Evolutionary conservation across 2,888 invertebrate species (phyloP).

Genomic region (Tachina fera): DNA sequence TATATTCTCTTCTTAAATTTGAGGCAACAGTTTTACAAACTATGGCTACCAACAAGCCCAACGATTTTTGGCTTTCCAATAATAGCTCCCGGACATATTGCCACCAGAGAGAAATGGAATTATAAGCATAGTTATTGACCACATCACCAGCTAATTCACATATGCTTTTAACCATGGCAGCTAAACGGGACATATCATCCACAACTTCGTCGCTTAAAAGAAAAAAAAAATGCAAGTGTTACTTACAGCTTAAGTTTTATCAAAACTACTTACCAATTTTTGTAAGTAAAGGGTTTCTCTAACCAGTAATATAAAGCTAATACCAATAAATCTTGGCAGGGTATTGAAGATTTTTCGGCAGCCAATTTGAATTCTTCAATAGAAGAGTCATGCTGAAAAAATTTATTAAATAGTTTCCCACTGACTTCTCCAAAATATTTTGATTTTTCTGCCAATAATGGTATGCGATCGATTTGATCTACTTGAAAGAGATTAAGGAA

Average conservation of each 20-base stretch:
- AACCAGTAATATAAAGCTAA: slow-evolving; percentile 89
- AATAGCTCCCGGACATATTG: slow-evolving; percentile 88
- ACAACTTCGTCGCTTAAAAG: slow-evolving; percentile 80
- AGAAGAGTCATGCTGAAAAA: slow-evolving; percentile 80
- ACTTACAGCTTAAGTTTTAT: background rate
- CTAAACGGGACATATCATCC: slow-evolving; percentile 87
- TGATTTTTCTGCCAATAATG: slow-evolving; percentile 81
- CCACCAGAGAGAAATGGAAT: slow-evolving; percentile 92
- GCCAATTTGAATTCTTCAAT: slow-evolving; percentile 81
- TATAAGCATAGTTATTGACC: slow-evolving; percentile 85
- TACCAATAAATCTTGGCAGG: slow-evolving; percentile 87
- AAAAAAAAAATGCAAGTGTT: background rate
- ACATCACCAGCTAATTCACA: slow-evolving; percentile 86
- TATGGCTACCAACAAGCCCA: slow-evolving; percentile 92
- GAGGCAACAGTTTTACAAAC: slow-evolving; percentile 90
- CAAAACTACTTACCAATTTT: slow-evolving; percentile 76
- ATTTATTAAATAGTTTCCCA: slow-evolving; percentile 77
- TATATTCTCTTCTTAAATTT: slow-evolving; percentile 75
- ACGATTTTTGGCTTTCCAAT: slow-evolving; percentile 88
- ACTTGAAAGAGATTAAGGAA: slow-evolving; percentile 79
- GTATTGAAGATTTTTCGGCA: slow-evolving; percentile 75
- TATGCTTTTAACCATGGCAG: slow-evolving; percentile 86
- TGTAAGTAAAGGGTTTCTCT: slow-evolving; percentile 84
- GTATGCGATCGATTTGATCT: slow-evolving; percentile 77
- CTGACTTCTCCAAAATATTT: slow-evolving; percentile 78